These are phyloP conservation scores for Danio kyathit DNA, from an alignment of 2,797 vertebrate genomes.

Conservation along the genomic window DNA sequence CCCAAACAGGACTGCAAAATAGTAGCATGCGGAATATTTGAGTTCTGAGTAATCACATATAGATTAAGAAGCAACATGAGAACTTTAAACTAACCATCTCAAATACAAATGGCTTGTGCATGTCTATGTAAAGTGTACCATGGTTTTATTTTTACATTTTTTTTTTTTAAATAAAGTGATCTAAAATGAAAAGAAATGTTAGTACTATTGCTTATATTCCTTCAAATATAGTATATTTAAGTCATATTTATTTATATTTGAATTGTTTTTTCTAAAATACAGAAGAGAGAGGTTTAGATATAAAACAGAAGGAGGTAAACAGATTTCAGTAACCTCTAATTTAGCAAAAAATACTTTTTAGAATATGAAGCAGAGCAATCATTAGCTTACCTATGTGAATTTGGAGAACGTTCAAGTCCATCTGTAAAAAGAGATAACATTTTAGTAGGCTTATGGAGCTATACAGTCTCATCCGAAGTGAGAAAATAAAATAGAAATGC, in stretches of 20 bases:
- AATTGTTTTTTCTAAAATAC: not conserved
- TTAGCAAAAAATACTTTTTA: no score
- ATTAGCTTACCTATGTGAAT: no score
- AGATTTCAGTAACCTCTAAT: no score
- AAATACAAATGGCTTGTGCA: not conserved
- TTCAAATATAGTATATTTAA: not conserved
- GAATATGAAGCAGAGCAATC: no score
- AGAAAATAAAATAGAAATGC: no score
- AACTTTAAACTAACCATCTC: not conserved
- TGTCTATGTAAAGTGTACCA: not conserved
- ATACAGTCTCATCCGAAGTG: no score
- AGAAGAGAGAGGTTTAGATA: not conserved
- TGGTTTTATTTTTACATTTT: no score
- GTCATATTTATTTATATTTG: not conserved
- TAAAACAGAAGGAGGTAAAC: no score
- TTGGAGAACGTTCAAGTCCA: no score
- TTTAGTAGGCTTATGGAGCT: no score
- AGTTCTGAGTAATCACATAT: slow-evolving; percentile 60
- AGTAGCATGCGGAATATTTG: slow-evolving; percentile 79
- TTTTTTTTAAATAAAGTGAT: not conserved
- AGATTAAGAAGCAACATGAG: not conserved
- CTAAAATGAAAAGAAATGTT: not conserved
- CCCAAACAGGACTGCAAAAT: slow-evolving; percentile 83
- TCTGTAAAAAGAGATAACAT: no score
- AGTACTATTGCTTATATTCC: not conserved